Conservation (phyloP, 2,888 invertebrate genomes). For the Phaedon cochleariae region DNA sequence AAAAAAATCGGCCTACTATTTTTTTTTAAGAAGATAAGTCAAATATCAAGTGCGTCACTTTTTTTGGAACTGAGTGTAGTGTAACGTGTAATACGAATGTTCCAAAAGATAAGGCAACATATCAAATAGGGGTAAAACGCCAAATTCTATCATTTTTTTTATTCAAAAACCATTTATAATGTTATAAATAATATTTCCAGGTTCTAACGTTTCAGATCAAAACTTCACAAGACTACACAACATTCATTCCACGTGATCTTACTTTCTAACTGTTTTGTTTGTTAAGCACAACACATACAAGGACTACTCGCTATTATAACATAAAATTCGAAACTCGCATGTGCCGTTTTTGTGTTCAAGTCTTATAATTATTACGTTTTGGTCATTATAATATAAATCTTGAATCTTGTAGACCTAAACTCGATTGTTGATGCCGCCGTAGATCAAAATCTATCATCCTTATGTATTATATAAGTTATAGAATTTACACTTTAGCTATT, state of each 20-base stretch:
- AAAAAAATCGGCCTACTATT: too few relatives aligned
- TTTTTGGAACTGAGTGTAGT: too few relatives aligned
- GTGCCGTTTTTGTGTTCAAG: conserved; percentile 37
- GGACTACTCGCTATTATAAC: conserved; percentile 44
- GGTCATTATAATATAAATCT: conserved; percentile 43
- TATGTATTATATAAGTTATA: conserved; percentile 26
- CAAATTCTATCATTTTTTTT: too few relatives aligned
- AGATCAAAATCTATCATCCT: conserved; percentile 46
- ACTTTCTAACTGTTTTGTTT: conserved; percentile 43
- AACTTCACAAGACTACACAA: conserved; percentile 51
- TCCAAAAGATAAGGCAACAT: too few relatives aligned
- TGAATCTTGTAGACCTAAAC: conserved; percentile 30
- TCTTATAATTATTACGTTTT: conserved; percentile 39
- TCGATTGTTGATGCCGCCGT: conserved; percentile 41
- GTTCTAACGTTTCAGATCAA: conserved; percentile 48
- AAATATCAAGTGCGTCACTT: too few relatives aligned
- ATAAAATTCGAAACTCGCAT: conserved; percentile 40
- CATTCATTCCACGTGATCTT: conserved; percentile 51
- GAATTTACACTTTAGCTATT: conserved; percentile 43
- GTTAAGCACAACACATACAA: conserved; percentile 51
- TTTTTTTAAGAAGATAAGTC: too few relatives aligned
- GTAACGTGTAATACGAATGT: too few relatives aligned
- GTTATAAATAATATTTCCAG: conserved; percentile 47
- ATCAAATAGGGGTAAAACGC: too few relatives aligned
- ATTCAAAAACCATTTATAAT: conserved; percentile 46